Evolutionary conservation across 2,888 invertebrate genomes (phyloP), one percentile per base, ranked within the genome.

Genomic region (Elgonia sp.): DNA sequence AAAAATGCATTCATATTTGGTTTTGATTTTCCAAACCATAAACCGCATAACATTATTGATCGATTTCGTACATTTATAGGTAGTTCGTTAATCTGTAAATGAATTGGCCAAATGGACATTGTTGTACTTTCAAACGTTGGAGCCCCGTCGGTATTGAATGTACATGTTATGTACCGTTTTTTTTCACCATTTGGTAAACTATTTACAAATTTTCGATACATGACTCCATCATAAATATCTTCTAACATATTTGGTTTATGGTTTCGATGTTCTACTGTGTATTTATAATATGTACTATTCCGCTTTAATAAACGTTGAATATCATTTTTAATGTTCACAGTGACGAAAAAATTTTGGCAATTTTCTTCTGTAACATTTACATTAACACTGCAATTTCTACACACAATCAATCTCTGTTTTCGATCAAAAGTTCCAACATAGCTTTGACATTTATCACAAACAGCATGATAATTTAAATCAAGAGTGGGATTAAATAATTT

Each of bases 21-120:
- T 62, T 62, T 62, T 7, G 62, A 69, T 16, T 29, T 46, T 29
- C 69, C 50, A 29, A 69, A 69, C 69, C 69, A 69, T 14, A 69
- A 29, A 16, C 69, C 69, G 50, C 62, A 37, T 62, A 46, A 50
- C 29, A 69, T 16, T 16, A 50, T 16, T 18, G 18, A 42, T 18
- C 50, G 46, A 29, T 21, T 8, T 21, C 69, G 20, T 50, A n/a
- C 29, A 42, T 69, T 37, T 18, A 50, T 69, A 0, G 69, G 29
- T 9, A 50, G 21, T 69, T 37, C 29, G 21, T 69, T 69, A 37
- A 62, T 29, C 37, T 62, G 62, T 21, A 62, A 7, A 62, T 62
- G 21, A 21, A 62, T 62, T 6, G 69, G 69, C 69, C 69, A 69
- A 29, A 69, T 69, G 5, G 69, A 69, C 40, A 69, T 40, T 16